Conservation (phyloP, 2,797 vertebrate genomes). For the Emys orbicularis region DNA sequence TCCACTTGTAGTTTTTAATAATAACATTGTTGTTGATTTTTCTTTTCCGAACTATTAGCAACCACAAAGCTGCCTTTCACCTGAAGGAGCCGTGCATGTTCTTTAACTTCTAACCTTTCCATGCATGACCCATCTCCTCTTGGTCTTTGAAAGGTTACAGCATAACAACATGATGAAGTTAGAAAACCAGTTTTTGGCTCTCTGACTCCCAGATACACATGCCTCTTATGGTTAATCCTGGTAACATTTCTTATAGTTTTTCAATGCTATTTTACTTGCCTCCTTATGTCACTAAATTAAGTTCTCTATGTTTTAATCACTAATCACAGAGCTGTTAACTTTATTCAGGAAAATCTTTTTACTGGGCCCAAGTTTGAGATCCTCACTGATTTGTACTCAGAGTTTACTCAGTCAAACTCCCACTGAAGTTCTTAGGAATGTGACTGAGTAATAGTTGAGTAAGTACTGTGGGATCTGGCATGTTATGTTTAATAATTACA, state of each 20-base stretch:
- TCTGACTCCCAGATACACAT: not conserved
- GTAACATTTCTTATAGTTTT: not conserved
- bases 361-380: not conserved
- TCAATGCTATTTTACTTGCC: not conserved
- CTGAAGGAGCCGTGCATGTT: not conserved
- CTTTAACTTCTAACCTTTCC: not conserved
- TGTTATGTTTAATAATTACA: not conserved
- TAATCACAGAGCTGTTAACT: not conserved
- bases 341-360: not conserved
- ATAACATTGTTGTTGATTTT: not conserved
- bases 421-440: not conserved
- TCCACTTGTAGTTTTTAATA: slow-evolving; percentile 1
- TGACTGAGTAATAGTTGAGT: not conserved
- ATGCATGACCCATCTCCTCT: not conserved
- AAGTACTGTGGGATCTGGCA: not conserved
- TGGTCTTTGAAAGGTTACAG: not conserved
- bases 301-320: not conserved
- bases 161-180: not conserved
- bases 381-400: not conserved
- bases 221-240: not conserved
- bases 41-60: not conserved
- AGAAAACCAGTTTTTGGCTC: not conserved
- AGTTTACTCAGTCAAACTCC: not conserved
- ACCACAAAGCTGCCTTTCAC: not conserved
- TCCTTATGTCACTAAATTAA: not conserved